Conservation (phyloP, 2,113 vertebrate species). For the Lepus americanus region DNA sequence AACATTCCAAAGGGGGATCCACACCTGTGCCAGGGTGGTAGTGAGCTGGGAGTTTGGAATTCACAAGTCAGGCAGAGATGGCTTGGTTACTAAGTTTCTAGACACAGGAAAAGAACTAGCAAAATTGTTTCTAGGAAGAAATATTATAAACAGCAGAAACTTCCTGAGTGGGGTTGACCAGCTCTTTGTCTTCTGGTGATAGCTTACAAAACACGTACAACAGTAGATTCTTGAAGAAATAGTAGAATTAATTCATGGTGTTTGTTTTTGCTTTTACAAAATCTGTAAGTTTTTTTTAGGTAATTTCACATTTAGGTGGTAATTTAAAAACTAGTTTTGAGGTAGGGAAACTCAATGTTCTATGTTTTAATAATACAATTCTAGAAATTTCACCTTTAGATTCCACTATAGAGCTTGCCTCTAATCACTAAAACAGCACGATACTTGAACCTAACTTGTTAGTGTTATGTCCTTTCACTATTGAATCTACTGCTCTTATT, state of each 20-base stretch:
- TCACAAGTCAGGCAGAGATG: not conserved
- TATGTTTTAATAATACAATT: not conserved
- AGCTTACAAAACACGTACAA: not conserved
- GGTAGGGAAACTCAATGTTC: not conserved
- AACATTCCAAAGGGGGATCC: not conserved
- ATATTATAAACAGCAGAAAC: not conserved
- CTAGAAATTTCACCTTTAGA: not conserved
- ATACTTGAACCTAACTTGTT: not conserved
- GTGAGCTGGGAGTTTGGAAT: not conserved
- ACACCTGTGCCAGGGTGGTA: fast-evolving
- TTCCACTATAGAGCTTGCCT: not conserved
- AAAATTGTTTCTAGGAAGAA: not conserved
- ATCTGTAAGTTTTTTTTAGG: not conserved
- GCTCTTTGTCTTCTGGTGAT: not conserved
- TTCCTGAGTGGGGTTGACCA: not conserved
- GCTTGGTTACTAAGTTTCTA: not conserved
- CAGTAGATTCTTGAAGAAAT: not conserved
- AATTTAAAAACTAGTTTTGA: not conserved
- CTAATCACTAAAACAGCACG: not conserved
- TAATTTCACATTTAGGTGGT: not conserved
- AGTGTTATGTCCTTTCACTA: not conserved
- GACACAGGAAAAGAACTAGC: not conserved
- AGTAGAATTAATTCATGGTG: not conserved
- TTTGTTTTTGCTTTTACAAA: not conserved
- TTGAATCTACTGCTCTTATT: not conserved